Evolutionary conservation across 2,888 invertebrate species (phyloP), one percentile per base, ranked within the genome.

Genomic region (Lissonota sp.): DNA sequence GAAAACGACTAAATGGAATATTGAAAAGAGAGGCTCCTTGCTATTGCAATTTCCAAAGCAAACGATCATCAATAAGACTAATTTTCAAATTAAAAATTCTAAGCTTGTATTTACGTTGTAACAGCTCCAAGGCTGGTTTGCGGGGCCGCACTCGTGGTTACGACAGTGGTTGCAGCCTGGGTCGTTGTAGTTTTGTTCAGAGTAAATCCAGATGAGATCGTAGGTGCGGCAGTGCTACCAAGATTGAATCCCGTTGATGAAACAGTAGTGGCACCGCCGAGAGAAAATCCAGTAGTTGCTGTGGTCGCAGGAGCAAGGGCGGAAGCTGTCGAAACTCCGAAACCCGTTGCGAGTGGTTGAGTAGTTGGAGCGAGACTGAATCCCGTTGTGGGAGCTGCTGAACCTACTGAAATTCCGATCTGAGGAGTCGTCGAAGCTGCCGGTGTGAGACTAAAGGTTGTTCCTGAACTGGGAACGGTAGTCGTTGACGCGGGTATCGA

Each of bases 111-210:
- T 84, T 84, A 91, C 91, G 89, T 91, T n/a, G 91, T 91, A 10
- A 87, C 86, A 16, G 89, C 87, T 44, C 89, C 90, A 37, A 92
- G 84, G 8, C 89, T 85, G 14, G 88, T 87, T 78, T 90, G 90
- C 44, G 91, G 87, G 40, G 88, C 80, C 8, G 77, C 60, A 16
- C 81, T 83, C 4, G 85, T 73, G 2, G 90, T 87, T 2, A 89
- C 84, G 8, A 87, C 67, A 3, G 90, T 87, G 37, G 62, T 64
- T 85, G 78, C n/a, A 14, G 73, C 70, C 51, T 77, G 76, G 46
- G 86, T 64, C 6, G 85, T 63, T 39, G 89, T 84, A 39, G 86
- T 85, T 79, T 86, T 87, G 5, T 87, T 85, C 10, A 88, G 73
- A 44, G 79, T 73, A 49, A 87, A 84, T 42, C 84, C 86, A 39